phyloP scores from a whole-genome alignment of 2,113 vertebrate species.

The Glareola pratincola region DNA sequence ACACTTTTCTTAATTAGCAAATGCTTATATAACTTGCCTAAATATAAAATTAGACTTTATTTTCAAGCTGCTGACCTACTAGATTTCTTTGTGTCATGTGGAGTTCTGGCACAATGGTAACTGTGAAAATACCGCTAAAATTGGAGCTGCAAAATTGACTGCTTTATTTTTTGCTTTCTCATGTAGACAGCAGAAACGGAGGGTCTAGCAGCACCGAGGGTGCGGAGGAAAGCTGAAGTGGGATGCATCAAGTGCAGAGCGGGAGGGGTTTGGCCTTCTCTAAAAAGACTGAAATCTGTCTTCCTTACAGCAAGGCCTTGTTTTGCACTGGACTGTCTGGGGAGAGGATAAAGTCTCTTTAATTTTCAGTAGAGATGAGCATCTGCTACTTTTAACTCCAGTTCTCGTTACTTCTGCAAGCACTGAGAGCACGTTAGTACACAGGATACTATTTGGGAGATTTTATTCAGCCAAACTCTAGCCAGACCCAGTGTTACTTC shows the following conservation, averaged over 20 bases:
- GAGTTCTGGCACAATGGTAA: slow-evolving; percentile 60
- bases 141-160: slow-evolving; percentile 41
- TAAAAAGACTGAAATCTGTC: neutral
- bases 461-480: neutral
- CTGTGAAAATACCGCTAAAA: slow-evolving; percentile 67
- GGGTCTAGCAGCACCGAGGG: neutral
- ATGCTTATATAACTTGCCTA: slow-evolving; percentile 49
- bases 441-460: neutral
- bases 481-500: neutral
- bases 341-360: neutral
- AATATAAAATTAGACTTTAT: slow-evolving; percentile 73
- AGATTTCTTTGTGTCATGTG: slow-evolving; percentile 66
- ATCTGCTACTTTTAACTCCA: neutral
- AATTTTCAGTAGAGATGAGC: neutral
- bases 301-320: neutral
- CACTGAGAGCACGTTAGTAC: neutral
- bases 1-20: slow-evolving; percentile 70
- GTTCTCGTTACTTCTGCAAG: neutral
- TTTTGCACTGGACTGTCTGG: neutral
- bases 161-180: slow-evolving; percentile 57
- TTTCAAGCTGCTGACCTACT: slow-evolving; percentile 67
- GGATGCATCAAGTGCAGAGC: neutral
- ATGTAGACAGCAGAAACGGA: neutral
- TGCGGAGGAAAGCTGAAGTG: neutral
- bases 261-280: neutral